Evolutionary conservation across 1,140 invertebrate genomes (phyloP).

Genomic region (Sinonovacula constricta): DNA sequence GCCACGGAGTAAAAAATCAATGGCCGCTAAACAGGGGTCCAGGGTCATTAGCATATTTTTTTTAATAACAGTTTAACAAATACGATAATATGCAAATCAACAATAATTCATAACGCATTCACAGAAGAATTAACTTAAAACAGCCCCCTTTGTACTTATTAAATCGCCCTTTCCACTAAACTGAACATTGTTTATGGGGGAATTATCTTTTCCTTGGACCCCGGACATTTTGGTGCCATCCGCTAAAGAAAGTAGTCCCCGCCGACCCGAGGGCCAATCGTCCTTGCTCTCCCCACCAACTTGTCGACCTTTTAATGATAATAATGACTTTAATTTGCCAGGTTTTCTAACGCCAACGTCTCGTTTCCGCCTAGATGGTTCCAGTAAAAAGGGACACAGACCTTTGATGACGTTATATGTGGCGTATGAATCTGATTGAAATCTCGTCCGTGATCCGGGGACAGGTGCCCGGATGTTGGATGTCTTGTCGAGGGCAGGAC

Average conservation of each 20-base stretch:
- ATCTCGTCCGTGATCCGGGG: too few relatives aligned
- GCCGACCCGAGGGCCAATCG: neutral
- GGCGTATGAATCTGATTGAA: too few relatives aligned
- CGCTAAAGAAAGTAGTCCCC: neutral
- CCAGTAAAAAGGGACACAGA: neutral
- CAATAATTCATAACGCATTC: neutral
- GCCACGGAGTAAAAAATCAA: neutral
- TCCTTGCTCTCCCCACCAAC: neutral
- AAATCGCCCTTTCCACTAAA: neutral
- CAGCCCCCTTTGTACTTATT: neutral
- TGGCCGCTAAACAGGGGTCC: neutral
- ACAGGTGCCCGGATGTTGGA: too few relatives aligned
- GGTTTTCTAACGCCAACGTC: neutral
- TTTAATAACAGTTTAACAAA: neutral
- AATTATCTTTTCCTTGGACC: neutral
- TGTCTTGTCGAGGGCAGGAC: too few relatives aligned
- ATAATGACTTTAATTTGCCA: neutral
- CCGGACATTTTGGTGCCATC: neutral
- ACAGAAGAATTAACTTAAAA: constrained; percentile 1
- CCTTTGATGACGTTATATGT: too few relatives aligned
- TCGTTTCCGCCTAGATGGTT: neutral
- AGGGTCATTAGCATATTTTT: neutral
- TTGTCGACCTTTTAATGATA: neutral
- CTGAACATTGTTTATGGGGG: neutral
- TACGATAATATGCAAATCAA: neutral